phyloP scores from a whole-genome alignment of 2,888 invertebrate genomes.

The Polylopha cassiicola region DNA sequence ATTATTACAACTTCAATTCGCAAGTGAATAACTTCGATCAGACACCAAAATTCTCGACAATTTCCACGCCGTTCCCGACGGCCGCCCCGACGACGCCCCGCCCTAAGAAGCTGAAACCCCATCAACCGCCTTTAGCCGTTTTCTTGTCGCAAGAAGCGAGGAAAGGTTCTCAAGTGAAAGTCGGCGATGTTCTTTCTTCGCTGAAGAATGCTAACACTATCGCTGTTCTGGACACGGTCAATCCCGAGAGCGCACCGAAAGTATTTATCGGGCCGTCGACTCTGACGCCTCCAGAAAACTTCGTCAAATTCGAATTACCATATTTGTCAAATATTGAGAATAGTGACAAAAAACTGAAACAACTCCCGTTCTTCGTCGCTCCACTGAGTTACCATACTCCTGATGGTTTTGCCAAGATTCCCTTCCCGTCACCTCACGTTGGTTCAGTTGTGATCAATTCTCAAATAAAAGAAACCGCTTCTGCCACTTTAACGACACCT shows the following conservation, averaged over 20 bases:
- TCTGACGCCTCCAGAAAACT: constrained; percentile 82
- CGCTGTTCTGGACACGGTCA: constrained; percentile 85
- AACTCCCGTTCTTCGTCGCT: constrained; percentile 90
- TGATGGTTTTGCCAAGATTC: constrained; percentile 89
- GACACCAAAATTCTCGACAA: constrained; percentile 59
- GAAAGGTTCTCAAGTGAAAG: constrained; percentile 72
- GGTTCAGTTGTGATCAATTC: constrained; percentile 88
- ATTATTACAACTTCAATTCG: constrained; percentile 56
- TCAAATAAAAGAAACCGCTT: constrained; percentile 51
- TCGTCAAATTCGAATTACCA: constrained; percentile 88
- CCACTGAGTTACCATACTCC: constrained; percentile 91
- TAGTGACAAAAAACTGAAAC: constrained; percentile 83
- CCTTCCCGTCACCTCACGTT: constrained; percentile 90
- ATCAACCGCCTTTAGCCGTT: constrained; percentile 90
- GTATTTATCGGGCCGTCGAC: constrained; percentile 90
- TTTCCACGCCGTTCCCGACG: constrained; percentile 57
- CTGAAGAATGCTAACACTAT: constrained; percentile 84
- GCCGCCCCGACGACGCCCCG: constrained; percentile 61
- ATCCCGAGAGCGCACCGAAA: constrained; percentile 81
- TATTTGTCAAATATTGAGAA: constrained; percentile 86
- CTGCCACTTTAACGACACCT: constrained; percentile 31
- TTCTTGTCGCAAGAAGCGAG: constrained; percentile 80
- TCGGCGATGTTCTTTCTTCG: constrained; percentile 83
- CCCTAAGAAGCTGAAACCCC: constrained; percentile 82
- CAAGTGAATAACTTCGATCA: constrained; percentile 44